Conservation (phyloP, 92 coral and sea anemone genomes). For the Heteractis magnifica region DNA sequence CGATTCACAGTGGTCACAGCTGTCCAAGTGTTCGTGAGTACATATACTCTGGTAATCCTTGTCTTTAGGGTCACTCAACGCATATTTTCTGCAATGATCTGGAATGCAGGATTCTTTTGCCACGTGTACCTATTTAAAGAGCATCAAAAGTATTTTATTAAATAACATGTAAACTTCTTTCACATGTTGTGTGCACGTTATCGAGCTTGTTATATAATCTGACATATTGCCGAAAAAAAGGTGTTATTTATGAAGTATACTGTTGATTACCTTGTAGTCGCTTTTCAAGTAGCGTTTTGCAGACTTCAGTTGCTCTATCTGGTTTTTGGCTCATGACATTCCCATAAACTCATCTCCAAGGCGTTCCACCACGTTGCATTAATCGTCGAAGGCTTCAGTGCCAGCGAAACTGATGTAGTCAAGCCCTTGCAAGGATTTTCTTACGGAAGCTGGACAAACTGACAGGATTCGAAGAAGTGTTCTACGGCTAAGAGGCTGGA, state of each 20-base stretch:
- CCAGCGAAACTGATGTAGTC: too few species aligned
- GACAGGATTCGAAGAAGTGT: too few species aligned
- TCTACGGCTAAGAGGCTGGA: too few species aligned
- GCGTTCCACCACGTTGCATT: background rate
- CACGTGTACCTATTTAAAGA: constrained; percentile 53
- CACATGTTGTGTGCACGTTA: too few species aligned
- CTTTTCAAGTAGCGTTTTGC: background rate
- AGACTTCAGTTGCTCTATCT: background rate
- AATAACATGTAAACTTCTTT: too few species aligned
- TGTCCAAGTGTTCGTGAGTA: constrained; percentile 48
- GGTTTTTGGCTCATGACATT: background rate
- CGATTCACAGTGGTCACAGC: constrained; percentile 51
- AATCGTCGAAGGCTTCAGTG: too few species aligned
- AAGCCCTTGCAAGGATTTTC: too few species aligned
- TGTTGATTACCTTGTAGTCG: background rate
- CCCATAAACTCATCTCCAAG: constrained; percentile 11
- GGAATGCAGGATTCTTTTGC: constrained; percentile 44
- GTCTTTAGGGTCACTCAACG: constrained; percentile 54
- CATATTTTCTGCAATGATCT: constrained; percentile 61
- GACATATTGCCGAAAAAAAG: too few species aligned
- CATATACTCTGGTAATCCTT: constrained; percentile 46
- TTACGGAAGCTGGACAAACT: too few species aligned
- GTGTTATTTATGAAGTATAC: too few species aligned
- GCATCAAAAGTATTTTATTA: constrained; percentile 1
- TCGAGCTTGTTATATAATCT: too few species aligned